Evolutionary conservation across 1,140 invertebrate species (phyloP).

Genomic region (Lepidostoma basale): DNA sequence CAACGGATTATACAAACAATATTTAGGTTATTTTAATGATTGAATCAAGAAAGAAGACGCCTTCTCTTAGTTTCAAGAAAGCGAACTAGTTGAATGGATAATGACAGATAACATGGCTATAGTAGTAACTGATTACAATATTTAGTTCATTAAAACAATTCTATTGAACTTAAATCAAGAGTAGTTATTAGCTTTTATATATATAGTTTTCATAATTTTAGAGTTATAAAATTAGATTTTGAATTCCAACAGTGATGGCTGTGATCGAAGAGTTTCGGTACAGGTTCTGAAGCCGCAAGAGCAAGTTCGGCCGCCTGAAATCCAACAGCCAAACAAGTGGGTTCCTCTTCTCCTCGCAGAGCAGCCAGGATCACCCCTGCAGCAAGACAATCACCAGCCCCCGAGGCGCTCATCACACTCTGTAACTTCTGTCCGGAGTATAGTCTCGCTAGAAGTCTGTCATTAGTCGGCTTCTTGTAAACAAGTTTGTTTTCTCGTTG

Average conservation of each 20-base stretch:
- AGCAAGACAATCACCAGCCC: conserved; percentile 70
- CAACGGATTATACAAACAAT: too few relatives aligned
- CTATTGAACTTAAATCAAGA: too few relatives aligned
- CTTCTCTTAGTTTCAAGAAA: too few relatives aligned
- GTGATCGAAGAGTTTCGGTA: conserved; percentile 51
- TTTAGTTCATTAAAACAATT: too few relatives aligned
- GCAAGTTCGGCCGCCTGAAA: conserved; percentile 62
- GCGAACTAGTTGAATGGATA: too few relatives aligned
- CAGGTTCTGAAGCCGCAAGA: conserved; percentile 58
- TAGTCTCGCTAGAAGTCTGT: conserved; percentile 49
- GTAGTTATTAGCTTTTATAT: too few relatives aligned
- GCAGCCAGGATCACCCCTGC: conserved; percentile 65
- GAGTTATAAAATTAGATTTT: conserved; percentile 1
- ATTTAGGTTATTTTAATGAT: too few relatives aligned
- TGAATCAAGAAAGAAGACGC: too few relatives aligned
- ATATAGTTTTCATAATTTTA: too few relatives aligned
- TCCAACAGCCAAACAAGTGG: conserved; percentile 60
- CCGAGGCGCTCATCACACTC: conserved; percentile 66
- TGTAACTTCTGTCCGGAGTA: conserved; percentile 56
- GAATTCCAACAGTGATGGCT: conserved; percentile 26
- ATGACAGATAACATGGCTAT: too few relatives aligned
- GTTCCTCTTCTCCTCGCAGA: conserved; percentile 55
- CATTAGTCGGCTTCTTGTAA: conserved; percentile 17
- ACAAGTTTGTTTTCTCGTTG: conserved; percentile 43
- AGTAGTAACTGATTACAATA: too few relatives aligned